Evolutionary conservation across 2,113 vertebrate genomes (phyloP).

Genomic region (Gymnarchus niloticus): DNA sequence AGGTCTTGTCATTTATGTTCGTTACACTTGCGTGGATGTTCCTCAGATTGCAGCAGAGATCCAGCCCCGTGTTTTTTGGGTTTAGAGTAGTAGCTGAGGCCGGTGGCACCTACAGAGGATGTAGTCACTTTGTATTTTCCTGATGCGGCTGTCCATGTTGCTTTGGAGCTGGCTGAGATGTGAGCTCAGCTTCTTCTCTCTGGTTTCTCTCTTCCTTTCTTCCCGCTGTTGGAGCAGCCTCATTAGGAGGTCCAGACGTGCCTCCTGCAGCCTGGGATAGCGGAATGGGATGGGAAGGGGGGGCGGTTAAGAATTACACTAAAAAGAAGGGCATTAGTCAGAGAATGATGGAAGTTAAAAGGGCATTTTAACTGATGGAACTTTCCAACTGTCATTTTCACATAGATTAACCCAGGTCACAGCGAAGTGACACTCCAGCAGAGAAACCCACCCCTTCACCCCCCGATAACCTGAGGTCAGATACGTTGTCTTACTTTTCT

Average conservation of each 20-base stretch:
- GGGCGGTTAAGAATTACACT: too few species aligned
- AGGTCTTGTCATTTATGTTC: background rate
- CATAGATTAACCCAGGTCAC: background rate
- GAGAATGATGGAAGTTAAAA: background rate
- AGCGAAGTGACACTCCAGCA: background rate
- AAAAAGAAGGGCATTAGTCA: background rate
- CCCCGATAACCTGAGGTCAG: background rate
- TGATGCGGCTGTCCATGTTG: constrained; percentile 60
- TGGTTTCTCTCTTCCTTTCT: constrained; percentile 54
- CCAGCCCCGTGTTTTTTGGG: background rate
- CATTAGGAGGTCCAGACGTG: constrained; percentile 65
- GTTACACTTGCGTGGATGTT: background rate
- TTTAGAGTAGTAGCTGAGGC: background rate
- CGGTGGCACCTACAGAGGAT: constrained; percentile 43
- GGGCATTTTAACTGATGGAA: background rate
- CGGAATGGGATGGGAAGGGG: too few species aligned
- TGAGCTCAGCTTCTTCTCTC: constrained; percentile 52
- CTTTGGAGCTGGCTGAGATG: constrained; percentile 59
- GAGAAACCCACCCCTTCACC: background rate
- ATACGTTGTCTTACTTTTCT: constrained; percentile 66
- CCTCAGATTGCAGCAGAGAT: background rate
- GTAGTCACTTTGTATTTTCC: constrained; percentile 60
- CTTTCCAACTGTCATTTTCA: background rate
- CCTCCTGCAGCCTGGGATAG: constrained; percentile 71
- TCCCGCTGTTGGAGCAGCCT: constrained; percentile 61